phyloP scores from a whole-genome alignment of 1,140 invertebrate genomes.

The Dryas iulia region DNA sequence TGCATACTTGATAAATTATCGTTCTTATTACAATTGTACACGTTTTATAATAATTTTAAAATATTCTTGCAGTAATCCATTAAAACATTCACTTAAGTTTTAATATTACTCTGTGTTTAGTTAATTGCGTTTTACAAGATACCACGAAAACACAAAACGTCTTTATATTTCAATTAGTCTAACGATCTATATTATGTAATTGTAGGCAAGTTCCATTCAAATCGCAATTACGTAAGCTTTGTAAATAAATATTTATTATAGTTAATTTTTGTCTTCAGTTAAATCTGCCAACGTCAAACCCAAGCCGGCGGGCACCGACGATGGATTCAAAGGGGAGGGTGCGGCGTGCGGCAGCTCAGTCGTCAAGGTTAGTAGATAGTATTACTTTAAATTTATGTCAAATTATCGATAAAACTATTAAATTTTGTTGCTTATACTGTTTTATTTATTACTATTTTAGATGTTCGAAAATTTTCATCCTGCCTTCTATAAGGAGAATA shows the following conservation, averaged over 20 bases:
- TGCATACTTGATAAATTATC: neutral
- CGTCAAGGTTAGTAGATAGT: conserved; percentile 73
- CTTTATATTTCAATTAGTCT: neutral
- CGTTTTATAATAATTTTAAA: too few species aligned
- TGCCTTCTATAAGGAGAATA: neutral
- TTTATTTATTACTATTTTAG: conserved; percentile 8
- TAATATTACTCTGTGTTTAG: neutral
- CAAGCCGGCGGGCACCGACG: conserved; percentile 84
- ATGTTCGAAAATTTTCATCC: neutral
- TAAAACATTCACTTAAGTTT: neutral
- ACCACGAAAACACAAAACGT: neutral
- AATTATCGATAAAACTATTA: neutral
- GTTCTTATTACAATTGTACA: neutral
- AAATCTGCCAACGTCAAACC: conserved; percentile 77
- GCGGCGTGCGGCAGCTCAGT: conserved; percentile 87
- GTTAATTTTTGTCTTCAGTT: conserved; percentile 47
- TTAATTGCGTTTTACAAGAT: neutral
- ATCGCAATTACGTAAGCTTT: neutral
- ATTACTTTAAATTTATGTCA: neutral
- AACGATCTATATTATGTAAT: neutral
- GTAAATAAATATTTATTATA: neutral
- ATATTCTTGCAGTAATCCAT: neutral
- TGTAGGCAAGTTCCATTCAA: neutral
- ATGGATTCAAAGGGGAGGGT: conserved; percentile 86
- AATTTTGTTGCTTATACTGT: neutral